phyloP scores from a whole-genome alignment of 2,888 invertebrate genomes.

The Drosophila atroscutellata region DNA sequence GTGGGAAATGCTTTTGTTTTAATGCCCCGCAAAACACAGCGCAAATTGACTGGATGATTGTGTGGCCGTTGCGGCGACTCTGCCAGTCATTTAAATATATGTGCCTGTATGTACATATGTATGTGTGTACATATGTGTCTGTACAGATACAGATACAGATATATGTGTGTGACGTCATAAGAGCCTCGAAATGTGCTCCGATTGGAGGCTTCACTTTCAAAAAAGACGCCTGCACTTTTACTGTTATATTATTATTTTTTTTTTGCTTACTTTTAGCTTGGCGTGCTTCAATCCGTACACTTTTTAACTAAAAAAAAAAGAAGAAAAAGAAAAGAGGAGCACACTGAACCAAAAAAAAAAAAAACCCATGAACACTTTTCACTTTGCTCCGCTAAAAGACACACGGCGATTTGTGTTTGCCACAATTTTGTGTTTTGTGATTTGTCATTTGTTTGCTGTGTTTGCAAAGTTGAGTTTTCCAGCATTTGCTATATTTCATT shows the following conservation, averaged over 20 bases:
- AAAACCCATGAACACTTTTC: background rate
- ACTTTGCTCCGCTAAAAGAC: conserved; percentile 40
- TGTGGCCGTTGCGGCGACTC: conserved; percentile 58
- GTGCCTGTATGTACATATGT: background rate
- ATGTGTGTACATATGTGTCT: conserved; percentile 13
- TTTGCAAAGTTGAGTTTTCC: conserved; percentile 10
- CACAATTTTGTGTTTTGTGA: conserved; percentile 8
- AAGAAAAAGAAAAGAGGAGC: background rate
- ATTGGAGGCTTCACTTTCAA: conserved; percentile 15
- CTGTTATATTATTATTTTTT: background rate
- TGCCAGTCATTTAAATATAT: conserved; percentile 45
- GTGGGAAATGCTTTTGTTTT: conserved; percentile 79
- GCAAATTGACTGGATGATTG: conserved; percentile 79
- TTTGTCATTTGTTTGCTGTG: conserved; percentile 37
- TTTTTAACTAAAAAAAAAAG: background rate
- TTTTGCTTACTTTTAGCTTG: conserved; percentile 16
- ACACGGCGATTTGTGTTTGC: conserved; percentile 59
- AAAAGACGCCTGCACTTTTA: conserved; percentile 37
- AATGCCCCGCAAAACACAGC: conserved; percentile 79
- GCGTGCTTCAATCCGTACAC: background rate
- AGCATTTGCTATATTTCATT: conserved; percentile 13
- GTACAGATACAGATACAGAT: background rate
- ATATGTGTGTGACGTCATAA: conserved; percentile 58
- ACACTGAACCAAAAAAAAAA: background rate
- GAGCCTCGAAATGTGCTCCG: conserved; percentile 12